Conservation (phyloP, 2,888 invertebrate genomes). For the Chrysolina haemoptera region DNA sequence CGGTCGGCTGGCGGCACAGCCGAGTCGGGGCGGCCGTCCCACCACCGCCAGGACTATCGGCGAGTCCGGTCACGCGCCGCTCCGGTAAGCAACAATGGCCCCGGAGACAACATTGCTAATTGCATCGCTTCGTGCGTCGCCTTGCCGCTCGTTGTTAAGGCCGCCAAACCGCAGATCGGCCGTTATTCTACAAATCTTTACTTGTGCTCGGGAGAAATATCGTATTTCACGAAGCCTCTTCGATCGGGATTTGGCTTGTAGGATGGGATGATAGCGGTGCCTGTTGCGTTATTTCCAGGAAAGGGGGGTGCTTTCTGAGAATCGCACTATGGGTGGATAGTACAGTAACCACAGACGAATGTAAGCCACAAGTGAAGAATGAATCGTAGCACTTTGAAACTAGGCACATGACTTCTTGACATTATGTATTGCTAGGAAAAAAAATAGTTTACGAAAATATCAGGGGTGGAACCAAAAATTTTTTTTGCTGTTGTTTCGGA, state of each 20-base stretch:
- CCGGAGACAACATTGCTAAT: constrained; percentile 68
- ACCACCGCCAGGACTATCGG: constrained; percentile 37
- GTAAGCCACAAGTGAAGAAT: too few relatives aligned
- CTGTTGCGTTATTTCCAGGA: too few relatives aligned
- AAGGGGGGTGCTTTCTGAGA: too few relatives aligned
- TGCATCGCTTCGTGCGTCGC: constrained; percentile 64
- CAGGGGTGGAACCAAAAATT: too few relatives aligned
- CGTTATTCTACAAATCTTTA: constrained; percentile 56
- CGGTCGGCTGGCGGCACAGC: constrained; percentile 1
- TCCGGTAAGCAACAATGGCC: constrained; percentile 68
- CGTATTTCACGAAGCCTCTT: background rate
- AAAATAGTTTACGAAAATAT: too few relatives aligned
- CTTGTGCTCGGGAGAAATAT: background rate
- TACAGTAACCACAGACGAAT: too few relatives aligned
- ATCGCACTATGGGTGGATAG: too few relatives aligned
- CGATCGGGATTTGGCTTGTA: background rate
- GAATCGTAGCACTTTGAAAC: too few relatives aligned
- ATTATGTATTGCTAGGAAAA: too few relatives aligned
- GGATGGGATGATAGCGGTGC: background rate
- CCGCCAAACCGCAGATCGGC: constrained; percentile 57
- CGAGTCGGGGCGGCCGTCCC: constrained; percentile 12
- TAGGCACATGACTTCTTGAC: too few relatives aligned
- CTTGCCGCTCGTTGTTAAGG: constrained; percentile 57
- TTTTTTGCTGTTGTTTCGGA: too few relatives aligned
- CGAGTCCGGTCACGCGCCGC: constrained; percentile 65